A percentile compares a stretch with the other conserved stretches of the same genome.
Evolutionary conservation across 2,113 vertebrate species (phyloP).

Genomic region (Toxotes jaculatrix): DNA sequence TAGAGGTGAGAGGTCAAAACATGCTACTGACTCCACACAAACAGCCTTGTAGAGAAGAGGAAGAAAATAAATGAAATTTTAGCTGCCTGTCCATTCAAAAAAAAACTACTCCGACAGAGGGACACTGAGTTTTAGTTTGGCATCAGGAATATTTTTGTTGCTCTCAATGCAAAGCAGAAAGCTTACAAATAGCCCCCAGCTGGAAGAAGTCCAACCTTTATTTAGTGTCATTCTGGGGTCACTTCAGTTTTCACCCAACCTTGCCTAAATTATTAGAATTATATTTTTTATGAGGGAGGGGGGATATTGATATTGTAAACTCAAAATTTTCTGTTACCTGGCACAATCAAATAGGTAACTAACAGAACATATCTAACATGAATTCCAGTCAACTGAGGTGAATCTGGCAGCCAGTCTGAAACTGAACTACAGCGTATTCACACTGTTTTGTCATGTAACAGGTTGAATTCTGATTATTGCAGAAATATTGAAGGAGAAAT

Average conservation of each 20-base stretch:
- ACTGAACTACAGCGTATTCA: not conserved
- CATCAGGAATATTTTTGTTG: not conserved
- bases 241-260: constrained; percentile 19
- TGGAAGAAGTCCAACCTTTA: not conserved
- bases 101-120: not conserved
- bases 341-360: not conserved
- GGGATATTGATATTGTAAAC: not conserved
- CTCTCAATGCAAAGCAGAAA: not conserved
- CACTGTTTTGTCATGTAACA: not conserved
- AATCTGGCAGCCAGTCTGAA: not conserved
- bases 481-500: not conserved
- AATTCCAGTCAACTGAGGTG: not conserved
- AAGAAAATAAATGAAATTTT: not conserved
- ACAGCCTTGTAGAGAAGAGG: constrained; percentile 76
- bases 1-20: constrained; percentile 69
- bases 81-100: not conserved
- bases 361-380: constrained; percentile 6
- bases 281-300: not conserved
- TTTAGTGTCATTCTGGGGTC: not conserved
- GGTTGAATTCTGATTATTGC: constrained; percentile 25
- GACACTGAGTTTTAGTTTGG: not conserved
- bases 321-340: not conserved
- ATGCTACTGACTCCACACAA: constrained; percentile 65
- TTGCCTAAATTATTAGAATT: constrained; percentile 40
- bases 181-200: not conserved